A percentile compares a stretch with the other conserved stretches of the same genome.
Conservation (phyloP, 2,113 vertebrate genomes). For the Heliornis fulica region DNA sequence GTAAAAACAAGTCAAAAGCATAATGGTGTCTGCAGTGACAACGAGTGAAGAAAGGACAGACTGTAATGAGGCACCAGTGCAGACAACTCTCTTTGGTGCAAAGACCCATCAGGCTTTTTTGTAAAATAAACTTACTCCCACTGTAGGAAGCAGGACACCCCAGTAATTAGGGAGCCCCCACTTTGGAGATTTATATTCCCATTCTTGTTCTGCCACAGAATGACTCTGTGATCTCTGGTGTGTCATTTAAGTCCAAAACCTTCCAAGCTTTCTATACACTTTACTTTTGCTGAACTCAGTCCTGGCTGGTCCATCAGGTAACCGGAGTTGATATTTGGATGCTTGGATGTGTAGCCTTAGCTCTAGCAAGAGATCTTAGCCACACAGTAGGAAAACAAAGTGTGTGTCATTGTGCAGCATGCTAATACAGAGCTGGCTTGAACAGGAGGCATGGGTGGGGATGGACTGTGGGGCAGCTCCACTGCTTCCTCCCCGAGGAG, state of each 20-base stretch:
- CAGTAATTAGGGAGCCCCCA: not conserved
- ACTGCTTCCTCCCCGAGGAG: not conserved
- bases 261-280: not conserved
- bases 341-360: not conserved
- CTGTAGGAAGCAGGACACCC: not conserved
- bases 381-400: not conserved
- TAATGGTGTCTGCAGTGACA: not conserved
- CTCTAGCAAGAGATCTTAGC: not conserved
- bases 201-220: not conserved
- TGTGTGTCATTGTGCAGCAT: not conserved
- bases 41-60: not conserved
- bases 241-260: not conserved
- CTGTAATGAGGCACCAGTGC: not conserved
- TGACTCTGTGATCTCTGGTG: not conserved
- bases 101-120: not conserved
- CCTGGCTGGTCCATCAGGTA: constrained; percentile 4
- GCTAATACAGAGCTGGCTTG: not conserved
- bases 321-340: constrained; percentile 15
- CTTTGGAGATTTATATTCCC: accelerated
- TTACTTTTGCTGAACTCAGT: constrained; percentile 7
- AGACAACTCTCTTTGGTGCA: not conserved
- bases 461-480: not conserved
- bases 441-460: not conserved
- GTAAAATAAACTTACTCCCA: not conserved
- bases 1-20: not conserved